Conservation (phyloP, 2,888 invertebrate genomes). For the Cephus nigrinus region DNA sequence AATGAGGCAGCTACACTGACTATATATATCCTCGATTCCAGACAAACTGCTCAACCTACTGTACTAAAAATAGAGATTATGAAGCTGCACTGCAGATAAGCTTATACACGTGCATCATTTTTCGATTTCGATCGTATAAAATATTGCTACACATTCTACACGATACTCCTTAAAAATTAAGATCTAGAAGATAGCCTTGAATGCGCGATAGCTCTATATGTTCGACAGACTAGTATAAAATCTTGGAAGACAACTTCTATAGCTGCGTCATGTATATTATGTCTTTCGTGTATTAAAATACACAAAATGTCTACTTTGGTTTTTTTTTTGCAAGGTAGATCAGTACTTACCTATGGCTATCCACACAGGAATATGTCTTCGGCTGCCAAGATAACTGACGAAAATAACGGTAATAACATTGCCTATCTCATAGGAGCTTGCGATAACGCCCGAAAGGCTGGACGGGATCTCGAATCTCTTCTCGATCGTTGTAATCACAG, state of each 20-base stretch:
- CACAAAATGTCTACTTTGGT: background rate
- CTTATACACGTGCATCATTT: background rate
- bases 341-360: constrained; percentile 82
- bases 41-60: background rate
- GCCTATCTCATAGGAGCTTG: constrained; percentile 95
- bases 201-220: background rate
- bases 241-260: background rate
- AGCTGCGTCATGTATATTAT: background rate
- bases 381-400: constrained; percentile 93
- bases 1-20: background rate
- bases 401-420: constrained; percentile 96
- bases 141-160: background rate
- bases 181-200: background rate
- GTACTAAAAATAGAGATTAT: background rate
- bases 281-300: background rate
- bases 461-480: constrained; percentile 95
- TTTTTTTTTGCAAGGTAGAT: background rate
- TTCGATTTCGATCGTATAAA: background rate
- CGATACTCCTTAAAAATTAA: background rate
- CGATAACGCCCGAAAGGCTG: constrained; percentile 91
- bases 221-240: too few species aligned
- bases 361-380: constrained; percentile 94
- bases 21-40: background rate
- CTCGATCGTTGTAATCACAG: constrained; percentile 97
- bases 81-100: background rate